A percentile compares a stretch with the other conserved stretches of the same genome.
Evolutionary conservation across 2,888 invertebrate species (phyloP).

Genomic region (Lampropteryx suffumata): DNA sequence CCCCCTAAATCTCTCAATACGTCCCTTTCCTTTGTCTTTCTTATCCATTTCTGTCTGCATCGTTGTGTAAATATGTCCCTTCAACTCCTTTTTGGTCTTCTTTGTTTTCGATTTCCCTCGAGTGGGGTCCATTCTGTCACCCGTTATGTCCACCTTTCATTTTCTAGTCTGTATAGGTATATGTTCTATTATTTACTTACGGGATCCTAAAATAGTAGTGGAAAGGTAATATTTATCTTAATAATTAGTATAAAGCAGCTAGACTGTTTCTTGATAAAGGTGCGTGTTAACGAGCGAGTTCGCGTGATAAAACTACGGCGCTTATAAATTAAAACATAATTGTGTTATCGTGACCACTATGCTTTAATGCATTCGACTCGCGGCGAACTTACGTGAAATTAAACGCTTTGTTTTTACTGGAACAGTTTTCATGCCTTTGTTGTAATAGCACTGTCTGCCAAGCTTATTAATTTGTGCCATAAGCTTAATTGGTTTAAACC

Average conservation of each 20-base stretch:
- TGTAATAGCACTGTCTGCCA: constrained; percentile 2
- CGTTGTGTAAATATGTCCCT: too few relatives aligned
- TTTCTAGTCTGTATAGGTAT: too few relatives aligned
- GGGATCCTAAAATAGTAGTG: constrained; percentile 36
- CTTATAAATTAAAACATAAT: constrained; percentile 83
- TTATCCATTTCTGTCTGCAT: too few relatives aligned
- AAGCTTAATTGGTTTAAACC: too few relatives aligned
- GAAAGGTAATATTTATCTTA: constrained; percentile 78
- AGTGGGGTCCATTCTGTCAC: too few relatives aligned
- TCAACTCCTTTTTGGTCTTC: too few relatives aligned
- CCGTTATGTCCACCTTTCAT: too few relatives aligned
- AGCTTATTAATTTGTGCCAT: too few relatives aligned
- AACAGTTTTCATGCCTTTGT: constrained; percentile 17
- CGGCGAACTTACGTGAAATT: constrained; percentile 37
- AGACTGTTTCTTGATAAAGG: constrained; percentile 74
- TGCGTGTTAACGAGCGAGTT: constrained; percentile 66
- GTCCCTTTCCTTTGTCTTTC: too few relatives aligned
- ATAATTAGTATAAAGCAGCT: constrained; percentile 79
- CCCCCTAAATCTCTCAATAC: too few relatives aligned
- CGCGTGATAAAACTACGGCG: constrained; percentile 71
- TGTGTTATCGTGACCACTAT: constrained; percentile 80
- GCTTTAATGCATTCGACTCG: constrained; percentile 66
- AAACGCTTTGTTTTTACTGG: constrained; percentile 33
- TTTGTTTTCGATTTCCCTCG: too few relatives aligned
- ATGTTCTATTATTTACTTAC: background rate